These are phyloP conservation scores for Ormyrus thymus DNA, from an alignment of 2,888 invertebrate genomes.

Conservation along the genomic window DNA sequence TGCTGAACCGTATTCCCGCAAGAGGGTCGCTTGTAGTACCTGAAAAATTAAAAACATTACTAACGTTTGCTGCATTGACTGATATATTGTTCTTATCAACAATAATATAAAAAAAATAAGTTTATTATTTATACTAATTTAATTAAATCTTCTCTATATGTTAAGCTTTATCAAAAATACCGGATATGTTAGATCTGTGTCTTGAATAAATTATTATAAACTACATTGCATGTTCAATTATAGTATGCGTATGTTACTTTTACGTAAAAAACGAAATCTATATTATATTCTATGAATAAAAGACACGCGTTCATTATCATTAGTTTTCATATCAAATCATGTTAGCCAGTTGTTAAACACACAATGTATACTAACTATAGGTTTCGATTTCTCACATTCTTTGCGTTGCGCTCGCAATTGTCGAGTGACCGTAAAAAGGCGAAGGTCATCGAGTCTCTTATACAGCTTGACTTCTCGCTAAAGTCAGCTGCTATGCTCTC, in stretches of 20 bases:
- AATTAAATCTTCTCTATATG: too few species aligned
- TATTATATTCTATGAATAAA: too few species aligned
- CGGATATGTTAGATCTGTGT: too few species aligned
- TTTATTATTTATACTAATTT: too few species aligned
- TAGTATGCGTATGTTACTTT: not conserved
- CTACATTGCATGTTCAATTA: too few species aligned
- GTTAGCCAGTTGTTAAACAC: constrained; percentile 14
- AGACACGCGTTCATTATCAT: too few species aligned
- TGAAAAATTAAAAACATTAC: constrained; percentile 57
- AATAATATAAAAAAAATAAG: too few species aligned
- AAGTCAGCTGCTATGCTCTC: constrained; percentile 2
- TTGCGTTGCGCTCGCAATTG: not conserved
- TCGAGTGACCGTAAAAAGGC: constrained; percentile 6
- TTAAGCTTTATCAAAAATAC: too few species aligned
- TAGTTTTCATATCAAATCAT: not conserved
- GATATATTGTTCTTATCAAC: too few species aligned
- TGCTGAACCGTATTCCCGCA: constrained; percentile 65
- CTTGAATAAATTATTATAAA: too few species aligned
- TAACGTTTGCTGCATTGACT: too few species aligned
- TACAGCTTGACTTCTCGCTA: constrained; percentile 12
- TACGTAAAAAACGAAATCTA: not conserved
- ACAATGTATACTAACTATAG: not conserved
- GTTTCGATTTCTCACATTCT: constrained; percentile 19
- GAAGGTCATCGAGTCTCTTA: constrained; percentile 43
- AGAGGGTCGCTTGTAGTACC: constrained; percentile 69